A percentile compares a stretch with the other conserved stretches of the same genome.
phyloP scores from a whole-genome alignment of 2,888 invertebrate genomes.

The Vanessa cardui region DNA sequence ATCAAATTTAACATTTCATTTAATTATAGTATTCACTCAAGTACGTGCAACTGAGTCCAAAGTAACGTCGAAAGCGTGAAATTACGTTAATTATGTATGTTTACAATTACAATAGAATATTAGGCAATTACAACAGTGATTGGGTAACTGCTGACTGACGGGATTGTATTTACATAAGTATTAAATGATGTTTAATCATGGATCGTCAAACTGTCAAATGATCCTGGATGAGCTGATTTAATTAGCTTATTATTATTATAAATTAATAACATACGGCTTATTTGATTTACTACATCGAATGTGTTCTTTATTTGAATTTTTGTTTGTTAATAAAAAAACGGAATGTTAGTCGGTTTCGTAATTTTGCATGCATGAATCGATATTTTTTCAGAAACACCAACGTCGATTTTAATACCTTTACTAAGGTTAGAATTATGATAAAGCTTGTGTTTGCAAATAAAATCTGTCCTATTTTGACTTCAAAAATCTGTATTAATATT shows the following conservation, averaged over 20 bases:
- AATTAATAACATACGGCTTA: too few species aligned
- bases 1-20: not conserved
- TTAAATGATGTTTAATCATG: slow-evolving; percentile 7
- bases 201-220: slow-evolving; percentile 4
- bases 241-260: not conserved
- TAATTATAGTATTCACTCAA: not conserved
- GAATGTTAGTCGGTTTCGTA: too few species aligned
- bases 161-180: slow-evolving; percentile 23
- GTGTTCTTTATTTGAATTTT: too few species aligned
- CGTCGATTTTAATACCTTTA: too few species aligned
- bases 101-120: slow-evolving; percentile 11
- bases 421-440: too few species aligned
- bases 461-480: too few species aligned
- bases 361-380: too few species aligned
- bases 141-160: slow-evolving; percentile 14
- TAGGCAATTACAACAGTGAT: slow-evolving; percentile 20
- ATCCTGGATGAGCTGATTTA: not conserved
- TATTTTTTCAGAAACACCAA: too few species aligned
- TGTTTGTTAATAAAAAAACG: too few species aligned
- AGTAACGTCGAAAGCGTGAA: slow-evolving; percentile 8
- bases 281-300: too few species aligned
- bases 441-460: too few species aligned
- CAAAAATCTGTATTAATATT: too few species aligned
- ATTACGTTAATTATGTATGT: slow-evolving; percentile 17
- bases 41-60: not conserved